Evolutionary conservation across 2,113 vertebrate genomes (phyloP).

Genomic region (Ptyas mucosa): DNA sequence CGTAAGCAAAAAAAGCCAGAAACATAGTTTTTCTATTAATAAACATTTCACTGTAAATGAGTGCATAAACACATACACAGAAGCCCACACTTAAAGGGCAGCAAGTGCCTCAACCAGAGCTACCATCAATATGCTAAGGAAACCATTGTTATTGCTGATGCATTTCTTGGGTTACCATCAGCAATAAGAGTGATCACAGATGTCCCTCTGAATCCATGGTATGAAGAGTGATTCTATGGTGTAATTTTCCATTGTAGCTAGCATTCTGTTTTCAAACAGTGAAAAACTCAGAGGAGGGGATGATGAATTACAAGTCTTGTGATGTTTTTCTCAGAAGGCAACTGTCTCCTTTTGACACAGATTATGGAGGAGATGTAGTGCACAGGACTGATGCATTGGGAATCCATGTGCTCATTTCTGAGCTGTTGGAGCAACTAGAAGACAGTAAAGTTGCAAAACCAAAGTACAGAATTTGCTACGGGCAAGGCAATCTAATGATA

Average conservation of each 20-base stretch:
- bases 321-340: constrained; percentile 4
- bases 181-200: background rate
- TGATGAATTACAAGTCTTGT: background rate
- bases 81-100: background rate
- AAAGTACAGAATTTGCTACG: background rate
- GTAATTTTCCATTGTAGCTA: constrained; percentile 16
- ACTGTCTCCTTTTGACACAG: background rate
- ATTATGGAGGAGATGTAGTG: background rate
- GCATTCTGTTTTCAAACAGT: constrained; percentile 16
- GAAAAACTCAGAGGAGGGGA: background rate
- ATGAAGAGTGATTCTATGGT: constrained; percentile 48
- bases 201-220: constrained; percentile 45
- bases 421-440: background rate
- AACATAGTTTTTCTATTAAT: background rate
- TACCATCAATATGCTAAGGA: constrained; percentile 27
- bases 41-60: background rate
- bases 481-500: background rate
- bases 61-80: background rate
- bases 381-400: background rate
- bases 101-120: background rate
- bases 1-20: background rate
- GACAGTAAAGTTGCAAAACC: background rate
- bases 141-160: background rate
- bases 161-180: background rate
- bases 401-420: background rate